Conservation (phyloP, 2,113 vertebrate species). For the Natator depressus region DNA sequence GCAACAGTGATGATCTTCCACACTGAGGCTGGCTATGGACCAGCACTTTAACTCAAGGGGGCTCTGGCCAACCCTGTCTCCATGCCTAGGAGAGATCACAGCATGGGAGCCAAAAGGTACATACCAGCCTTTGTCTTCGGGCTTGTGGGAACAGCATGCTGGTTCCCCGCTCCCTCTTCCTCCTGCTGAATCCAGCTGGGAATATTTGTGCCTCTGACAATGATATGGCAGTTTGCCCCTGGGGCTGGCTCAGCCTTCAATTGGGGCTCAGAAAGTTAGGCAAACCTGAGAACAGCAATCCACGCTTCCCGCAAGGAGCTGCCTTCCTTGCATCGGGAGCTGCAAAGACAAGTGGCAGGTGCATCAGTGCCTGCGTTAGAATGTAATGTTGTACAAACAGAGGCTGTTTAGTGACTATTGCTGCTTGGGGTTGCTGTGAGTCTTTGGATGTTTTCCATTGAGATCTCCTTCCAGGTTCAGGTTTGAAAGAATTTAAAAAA, state of each 20-base stretch:
- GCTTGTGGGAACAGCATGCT: neutral
- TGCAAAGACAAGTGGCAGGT: neutral
- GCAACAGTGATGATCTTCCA: accelerated
- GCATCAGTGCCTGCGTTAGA: neutral
- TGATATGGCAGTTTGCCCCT: accelerated
- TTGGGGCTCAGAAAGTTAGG: accelerated
- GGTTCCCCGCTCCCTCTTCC: neutral
- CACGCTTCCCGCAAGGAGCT: neutral
- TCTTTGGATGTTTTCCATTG: neutral
- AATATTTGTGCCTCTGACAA: neutral
- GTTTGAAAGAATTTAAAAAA: too few species aligned
- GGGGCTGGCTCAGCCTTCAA: neutral
- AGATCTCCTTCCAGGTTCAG: neutral
- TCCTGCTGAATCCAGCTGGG: neutral
- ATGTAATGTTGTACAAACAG: neutral
- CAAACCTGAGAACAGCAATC: neutral
- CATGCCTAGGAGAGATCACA: neutral
- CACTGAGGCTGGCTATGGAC: neutral
- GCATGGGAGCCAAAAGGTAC: neutral
- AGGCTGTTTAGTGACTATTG: neutral
- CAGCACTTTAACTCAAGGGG: accelerated
- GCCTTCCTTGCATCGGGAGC: neutral
- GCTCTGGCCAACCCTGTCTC: neutral
- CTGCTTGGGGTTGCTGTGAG: neutral
- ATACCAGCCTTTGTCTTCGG: neutral